phyloP scores from a whole-genome alignment of 2,888 invertebrate species.

The Nasonia oneida region DNA sequence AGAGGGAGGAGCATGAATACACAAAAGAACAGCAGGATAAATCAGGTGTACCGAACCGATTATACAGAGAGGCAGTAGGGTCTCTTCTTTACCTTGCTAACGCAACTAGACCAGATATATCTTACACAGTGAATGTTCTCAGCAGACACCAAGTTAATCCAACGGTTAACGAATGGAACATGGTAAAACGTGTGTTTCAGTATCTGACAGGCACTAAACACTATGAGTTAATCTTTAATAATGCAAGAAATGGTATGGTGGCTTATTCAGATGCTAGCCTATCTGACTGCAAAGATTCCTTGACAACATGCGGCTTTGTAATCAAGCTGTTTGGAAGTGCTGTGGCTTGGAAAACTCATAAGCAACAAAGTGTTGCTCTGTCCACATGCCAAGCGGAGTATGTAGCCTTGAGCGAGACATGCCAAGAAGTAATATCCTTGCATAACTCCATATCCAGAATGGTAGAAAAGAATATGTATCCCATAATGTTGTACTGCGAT shows the following conservation, averaged over 20 bases:
- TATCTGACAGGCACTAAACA: not conserved
- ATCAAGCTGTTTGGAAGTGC: not conserved
- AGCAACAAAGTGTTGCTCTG: not conserved
- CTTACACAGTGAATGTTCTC: slow-evolving; percentile 53
- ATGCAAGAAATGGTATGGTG: not conserved
- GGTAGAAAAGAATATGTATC: too few relatives aligned
- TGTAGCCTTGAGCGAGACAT: not conserved
- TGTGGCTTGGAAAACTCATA: not conserved
- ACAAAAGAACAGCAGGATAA: not conserved
- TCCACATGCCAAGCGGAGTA: not conserved
- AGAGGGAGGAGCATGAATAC: not conserved
- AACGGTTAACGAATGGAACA: not conserved
- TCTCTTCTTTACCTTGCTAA: slow-evolving; percentile 49
- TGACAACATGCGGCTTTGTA: not conserved
- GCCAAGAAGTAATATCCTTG: not conserved
- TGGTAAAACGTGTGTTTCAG: not conserved
- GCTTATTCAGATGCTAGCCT: slow-evolving; percentile 28
- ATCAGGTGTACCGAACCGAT: not conserved
- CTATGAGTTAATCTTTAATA: not conserved
- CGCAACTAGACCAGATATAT: slow-evolving; percentile 58
- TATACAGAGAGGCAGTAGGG: slow-evolving; percentile 64
- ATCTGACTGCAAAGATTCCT: not conserved
- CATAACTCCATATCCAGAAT: not conserved
- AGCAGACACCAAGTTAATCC: slow-evolving; percentile 17
- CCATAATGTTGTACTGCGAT: too few relatives aligned